Evolutionary conservation across 2,113 vertebrate genomes (phyloP).

Genomic region (Orcinus orca): DNA sequence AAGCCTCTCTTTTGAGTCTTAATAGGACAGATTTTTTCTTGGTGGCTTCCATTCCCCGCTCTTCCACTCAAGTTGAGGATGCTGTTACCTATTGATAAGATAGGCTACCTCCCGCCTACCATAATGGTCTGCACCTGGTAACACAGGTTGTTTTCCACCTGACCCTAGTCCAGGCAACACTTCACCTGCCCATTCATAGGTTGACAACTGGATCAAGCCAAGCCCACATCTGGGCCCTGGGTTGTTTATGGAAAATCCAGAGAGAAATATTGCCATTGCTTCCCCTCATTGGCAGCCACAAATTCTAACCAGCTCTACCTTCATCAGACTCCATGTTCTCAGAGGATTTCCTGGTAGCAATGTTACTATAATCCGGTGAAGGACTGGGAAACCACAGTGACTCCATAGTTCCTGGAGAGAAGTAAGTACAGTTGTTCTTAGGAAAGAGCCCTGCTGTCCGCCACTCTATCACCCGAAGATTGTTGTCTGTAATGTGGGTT

Average conservation of each 20-base stretch:
- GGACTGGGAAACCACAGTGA: neutral
- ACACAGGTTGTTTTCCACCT: neutral
- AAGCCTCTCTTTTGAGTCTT: neutral
- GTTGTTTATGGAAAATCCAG: neutral
- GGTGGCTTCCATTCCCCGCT: neutral
- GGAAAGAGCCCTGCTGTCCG: neutral
- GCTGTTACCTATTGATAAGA: neutral
- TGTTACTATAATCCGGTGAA: neutral
- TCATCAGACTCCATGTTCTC: neutral
- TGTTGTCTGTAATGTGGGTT: neutral
- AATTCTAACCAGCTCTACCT: neutral
- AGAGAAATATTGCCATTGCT: neutral
- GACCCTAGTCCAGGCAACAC: neutral
- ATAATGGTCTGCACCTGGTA: neutral
- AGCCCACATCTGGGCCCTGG: neutral
- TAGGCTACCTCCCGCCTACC: fast-evolving
- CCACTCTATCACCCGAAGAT: neutral
- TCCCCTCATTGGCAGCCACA: neutral
- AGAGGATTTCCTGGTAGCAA: neutral
- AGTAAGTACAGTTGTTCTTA: neutral
- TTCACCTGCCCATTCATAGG: neutral
- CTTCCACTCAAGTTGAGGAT: neutral
- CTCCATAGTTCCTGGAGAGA: neutral
- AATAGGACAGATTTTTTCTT: neutral
- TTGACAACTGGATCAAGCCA: neutral